Evolutionary conservation across 2,113 vertebrate genomes (phyloP), one percentile per base, ranked within the genome.

Genomic region (Siniperca chuatsi): DNA sequence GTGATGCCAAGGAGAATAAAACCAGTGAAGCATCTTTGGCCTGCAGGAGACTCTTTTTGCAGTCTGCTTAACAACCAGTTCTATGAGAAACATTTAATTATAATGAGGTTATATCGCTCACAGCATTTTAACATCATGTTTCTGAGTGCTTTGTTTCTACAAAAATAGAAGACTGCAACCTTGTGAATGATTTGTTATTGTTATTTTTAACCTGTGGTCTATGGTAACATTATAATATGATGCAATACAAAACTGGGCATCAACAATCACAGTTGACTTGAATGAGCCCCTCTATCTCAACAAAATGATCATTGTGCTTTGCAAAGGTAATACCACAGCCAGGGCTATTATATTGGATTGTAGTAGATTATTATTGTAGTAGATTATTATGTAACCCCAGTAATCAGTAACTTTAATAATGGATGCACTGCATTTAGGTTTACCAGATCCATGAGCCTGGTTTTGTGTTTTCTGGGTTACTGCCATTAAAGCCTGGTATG

Each of bases 1-100:
- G 79, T 6, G 42, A 73, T 83, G 90, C 81, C 89, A 75, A 69
- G 70, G 37, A 77, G 64, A 85, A 70, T 90, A 71, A 80, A 89
- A 85, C 50, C 67, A 82, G 78, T 54, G 75, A 85, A 73, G 86
- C 75, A 25, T 87, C 68, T 82, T 64, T 79, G 69, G 84, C 83
- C 68, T 87, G 87, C 75, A 86, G 75, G 46, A 67, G 29, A 25
- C 20, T 78, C 46, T 48, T 61, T 48, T 50, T 58, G 60, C 58
- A 74, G 67, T 46, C 65, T 33, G 58, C 66, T 35, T 69, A 70
- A 52, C 70, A 64, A 66, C 46, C 23, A 44, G 64, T 79, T 82
- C 65, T 40, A 29, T 67, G 65, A 78, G 64, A 74, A 62, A 55
- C 9, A 11, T 66, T 70, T 80, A 74, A 79, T 91, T 46, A 73